These are phyloP conservation scores for Margaritifera margaritifera DNA, from an alignment of 2,888 invertebrate genomes.

Conservation along the genomic window DNA sequence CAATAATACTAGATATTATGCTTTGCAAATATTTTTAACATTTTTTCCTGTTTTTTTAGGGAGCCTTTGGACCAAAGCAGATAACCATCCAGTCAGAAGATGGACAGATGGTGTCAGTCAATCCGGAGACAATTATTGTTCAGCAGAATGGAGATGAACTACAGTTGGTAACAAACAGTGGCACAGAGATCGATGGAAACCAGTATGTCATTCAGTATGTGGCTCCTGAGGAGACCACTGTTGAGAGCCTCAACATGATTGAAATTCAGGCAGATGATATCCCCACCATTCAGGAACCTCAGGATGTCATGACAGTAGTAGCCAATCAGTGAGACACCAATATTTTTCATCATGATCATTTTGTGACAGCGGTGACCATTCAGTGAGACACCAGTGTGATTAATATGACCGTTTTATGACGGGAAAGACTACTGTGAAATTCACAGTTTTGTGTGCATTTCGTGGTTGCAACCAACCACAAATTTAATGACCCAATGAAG, in stretches of 20 bases:
- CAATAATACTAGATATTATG: not conserved
- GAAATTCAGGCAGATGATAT: constrained; percentile 34
- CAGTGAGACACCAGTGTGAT: too few species aligned
- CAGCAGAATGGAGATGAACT: constrained; percentile 65
- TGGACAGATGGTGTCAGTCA: constrained; percentile 55
- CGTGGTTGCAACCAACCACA: too few species aligned
- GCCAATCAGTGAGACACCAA: too few species aligned
- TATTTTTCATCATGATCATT: too few species aligned
- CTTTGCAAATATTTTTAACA: not conserved
- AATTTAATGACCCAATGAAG: too few species aligned
- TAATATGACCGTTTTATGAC: too few species aligned
- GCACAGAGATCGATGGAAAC: constrained; percentile 44
- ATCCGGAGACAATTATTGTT: constrained; percentile 66
- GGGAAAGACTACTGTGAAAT: too few species aligned
- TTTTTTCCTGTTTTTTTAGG: not conserved
- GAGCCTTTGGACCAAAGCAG: constrained; percentile 19
- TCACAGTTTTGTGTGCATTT: too few species aligned
- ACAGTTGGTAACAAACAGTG: constrained; percentile 48
- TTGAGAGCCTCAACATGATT: constrained; percentile 30
- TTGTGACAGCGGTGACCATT: too few species aligned
- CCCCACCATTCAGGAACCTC: too few species aligned
- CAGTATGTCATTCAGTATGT: constrained; percentile 69
- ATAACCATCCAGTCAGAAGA: constrained; percentile 55
- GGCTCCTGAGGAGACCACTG: constrained; percentile 40
- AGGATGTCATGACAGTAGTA: too few species aligned